These are phyloP conservation scores for Cosmorhoe ocellata DNA, from an alignment of 2,888 invertebrate genomes.

Conservation along the genomic window DNA sequence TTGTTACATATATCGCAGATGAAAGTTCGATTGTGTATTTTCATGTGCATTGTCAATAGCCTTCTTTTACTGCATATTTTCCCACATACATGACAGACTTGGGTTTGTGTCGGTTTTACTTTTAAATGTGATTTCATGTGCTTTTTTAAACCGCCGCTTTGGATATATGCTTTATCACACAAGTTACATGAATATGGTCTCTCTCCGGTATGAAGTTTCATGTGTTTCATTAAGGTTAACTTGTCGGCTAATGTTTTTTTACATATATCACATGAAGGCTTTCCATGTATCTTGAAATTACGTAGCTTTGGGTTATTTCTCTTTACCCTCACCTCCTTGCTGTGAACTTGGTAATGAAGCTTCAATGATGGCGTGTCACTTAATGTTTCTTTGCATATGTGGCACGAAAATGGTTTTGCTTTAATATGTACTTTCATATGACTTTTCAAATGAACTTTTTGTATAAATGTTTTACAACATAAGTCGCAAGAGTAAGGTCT, in stretches of 20 bases:
- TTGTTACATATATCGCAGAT: not conserved
- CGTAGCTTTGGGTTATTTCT: too few relatives aligned
- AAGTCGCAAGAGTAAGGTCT: not conserved
- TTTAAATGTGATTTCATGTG: not conserved
- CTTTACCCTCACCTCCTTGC: not conserved
- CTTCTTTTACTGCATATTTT: not conserved
- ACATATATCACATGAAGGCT: not conserved
- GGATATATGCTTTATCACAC: not conserved
- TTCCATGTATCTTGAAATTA: not conserved
- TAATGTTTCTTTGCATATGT: not conserved
- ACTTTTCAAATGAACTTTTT: not conserved
- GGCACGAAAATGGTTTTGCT: not conserved
- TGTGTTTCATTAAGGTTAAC: not conserved
- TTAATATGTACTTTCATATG: not conserved
- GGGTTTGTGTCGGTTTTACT: too few relatives aligned
- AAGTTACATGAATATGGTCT: not conserved
- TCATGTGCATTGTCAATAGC: not conserved
- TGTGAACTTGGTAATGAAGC: not conserved
- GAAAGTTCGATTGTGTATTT: not conserved
- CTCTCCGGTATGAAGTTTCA: too few relatives aligned
- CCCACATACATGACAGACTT: not conserved
- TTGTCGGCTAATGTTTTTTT: not conserved
- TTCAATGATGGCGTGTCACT: not conserved
- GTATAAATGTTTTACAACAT: not conserved
- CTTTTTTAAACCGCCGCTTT: not conserved